Base-by-base conservation (phyloP, 2,888 invertebrate species). In the Acronicta alni region DNA sequence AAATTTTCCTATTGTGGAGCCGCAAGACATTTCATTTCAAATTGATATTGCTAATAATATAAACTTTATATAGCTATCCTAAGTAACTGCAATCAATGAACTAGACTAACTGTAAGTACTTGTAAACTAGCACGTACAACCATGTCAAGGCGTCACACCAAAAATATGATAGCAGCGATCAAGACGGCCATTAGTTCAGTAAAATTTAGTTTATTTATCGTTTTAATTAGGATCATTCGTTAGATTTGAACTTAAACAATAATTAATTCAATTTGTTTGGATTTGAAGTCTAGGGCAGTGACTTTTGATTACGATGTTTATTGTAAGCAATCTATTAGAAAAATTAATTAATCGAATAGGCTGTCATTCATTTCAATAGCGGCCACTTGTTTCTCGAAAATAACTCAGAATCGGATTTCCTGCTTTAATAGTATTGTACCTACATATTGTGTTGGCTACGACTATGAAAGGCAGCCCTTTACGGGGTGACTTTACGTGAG, bases 101-200 rank as follows among this genome's bases (percentile, higher is more conserved):
- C 16, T 30, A 51, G 39, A 2, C n/a, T 39, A 16, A 26, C 6
- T 44, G 38, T 42, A 15, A 6, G 26, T 46, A 41, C 46, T 38
- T 57, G n/a, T 37, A 45, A 52, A 49, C n/a, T 42, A 10, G 63
- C 41, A 20, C 62, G 48, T 32, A 35, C 38, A 65, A 57, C 37
- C 23, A 26, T 65, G 64, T 57, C 59, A 65, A 65, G 59, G 59
- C 46, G 32, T 37, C n/a, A 53, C 26, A 46, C 43, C 56, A 18
- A 57, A 64, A 53, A 41, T 56, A 55, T 43, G 58, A 59, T 65
- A 65, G 53, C 48, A 43, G 8, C 47, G 48, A 57, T 54, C 54
- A 45, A 46, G 30, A 47, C 35, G 35, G 30, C 43, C 48, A 56
- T 48, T 37, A 44, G 48, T 48, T 44, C 48, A 30, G 37, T 35